phyloP scores from a whole-genome alignment of 2,888 invertebrate species.

The Trachelus tabidus region DNA sequence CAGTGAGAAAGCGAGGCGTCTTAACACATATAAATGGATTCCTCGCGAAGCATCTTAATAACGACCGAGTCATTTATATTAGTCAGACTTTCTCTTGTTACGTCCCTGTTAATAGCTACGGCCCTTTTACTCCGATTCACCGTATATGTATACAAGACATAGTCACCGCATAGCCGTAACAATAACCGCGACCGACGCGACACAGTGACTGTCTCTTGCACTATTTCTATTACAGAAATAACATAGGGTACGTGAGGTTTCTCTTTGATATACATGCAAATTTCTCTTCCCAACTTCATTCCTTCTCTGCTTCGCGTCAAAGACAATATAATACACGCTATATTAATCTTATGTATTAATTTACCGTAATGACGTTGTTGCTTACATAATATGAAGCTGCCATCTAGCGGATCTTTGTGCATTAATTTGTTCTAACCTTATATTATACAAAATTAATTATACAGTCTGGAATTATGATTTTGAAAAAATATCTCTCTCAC shows the following conservation, averaged over 20 bases:
- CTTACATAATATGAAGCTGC: background rate
- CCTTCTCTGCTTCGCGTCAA: background rate
- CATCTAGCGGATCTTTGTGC: background rate
- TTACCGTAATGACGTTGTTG: background rate
- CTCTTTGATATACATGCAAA: constrained; percentile 1
- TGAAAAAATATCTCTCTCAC: background rate
- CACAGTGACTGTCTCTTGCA: background rate
- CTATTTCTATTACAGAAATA: background rate
- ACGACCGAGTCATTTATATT: constrained; percentile 49
- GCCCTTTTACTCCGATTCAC: constrained; percentile 1
- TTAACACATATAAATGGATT: constrained; percentile 57
- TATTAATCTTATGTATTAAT: background rate
- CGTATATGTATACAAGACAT: background rate
- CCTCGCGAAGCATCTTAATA: constrained; percentile 48
- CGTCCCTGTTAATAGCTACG: constrained; percentile 17
- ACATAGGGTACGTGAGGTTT: background rate
- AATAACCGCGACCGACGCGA: background rate
- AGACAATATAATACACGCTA: background rate
- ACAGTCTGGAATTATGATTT: background rate
- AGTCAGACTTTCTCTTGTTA: constrained; percentile 40
- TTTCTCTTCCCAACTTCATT: background rate
- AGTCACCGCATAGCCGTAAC: background rate
- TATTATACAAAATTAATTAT: background rate
- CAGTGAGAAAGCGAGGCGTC: constrained; percentile 43
- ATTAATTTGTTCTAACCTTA: background rate